Conservation (phyloP, 2,113 vertebrate genomes). For the Edolisoma coerulescens region DNA sequence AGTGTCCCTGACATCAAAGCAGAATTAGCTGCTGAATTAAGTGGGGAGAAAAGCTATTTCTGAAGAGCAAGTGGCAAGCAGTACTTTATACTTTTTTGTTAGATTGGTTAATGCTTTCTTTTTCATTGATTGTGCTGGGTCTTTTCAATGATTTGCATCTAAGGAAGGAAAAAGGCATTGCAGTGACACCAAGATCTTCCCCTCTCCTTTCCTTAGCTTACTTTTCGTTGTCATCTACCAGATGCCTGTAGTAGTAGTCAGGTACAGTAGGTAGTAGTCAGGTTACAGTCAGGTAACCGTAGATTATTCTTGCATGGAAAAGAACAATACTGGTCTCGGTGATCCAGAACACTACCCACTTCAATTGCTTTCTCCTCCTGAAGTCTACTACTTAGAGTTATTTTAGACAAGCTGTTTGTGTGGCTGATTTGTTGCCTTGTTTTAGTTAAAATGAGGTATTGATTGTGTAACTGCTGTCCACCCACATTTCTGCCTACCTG, state of each 20-base stretch:
- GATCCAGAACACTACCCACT: neutral
- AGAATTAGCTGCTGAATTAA: neutral
- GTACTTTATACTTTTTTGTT: neutral
- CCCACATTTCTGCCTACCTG: neutral
- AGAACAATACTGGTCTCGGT: fast-evolving
- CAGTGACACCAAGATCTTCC: neutral
- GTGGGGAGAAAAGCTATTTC: neutral
- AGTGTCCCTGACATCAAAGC: neutral
- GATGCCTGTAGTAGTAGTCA: neutral
- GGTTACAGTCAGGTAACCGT: neutral
- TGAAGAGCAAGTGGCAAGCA: neutral
- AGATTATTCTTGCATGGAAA: neutral
- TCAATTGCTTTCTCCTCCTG: neutral
- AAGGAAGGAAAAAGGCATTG: neutral
- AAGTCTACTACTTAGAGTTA: neutral
- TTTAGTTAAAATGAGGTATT: neutral
- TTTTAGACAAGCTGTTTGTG: neutral
- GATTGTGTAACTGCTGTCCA: neutral
- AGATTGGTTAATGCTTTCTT: neutral
- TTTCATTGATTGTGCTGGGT: neutral
- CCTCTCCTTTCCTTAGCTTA: neutral
- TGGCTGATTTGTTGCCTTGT: neutral
- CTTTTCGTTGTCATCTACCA: neutral
- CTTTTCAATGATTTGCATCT: neutral
- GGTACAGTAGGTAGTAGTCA: too few species aligned